Conservation (phyloP, 2,113 vertebrate genomes). For the Lonchura striata region DNA sequence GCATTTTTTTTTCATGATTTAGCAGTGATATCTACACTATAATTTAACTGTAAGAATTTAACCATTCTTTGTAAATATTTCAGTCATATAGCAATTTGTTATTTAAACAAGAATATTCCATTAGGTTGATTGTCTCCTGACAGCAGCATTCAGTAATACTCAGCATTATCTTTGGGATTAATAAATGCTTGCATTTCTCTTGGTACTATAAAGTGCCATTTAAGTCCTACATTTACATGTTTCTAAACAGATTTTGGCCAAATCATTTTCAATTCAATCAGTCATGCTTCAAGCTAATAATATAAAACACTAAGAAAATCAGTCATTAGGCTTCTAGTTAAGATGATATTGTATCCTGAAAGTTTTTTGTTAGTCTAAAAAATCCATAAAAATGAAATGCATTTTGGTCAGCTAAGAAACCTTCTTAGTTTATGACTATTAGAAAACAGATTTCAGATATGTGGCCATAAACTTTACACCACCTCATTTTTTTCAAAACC, state of each 20-base stretch:
- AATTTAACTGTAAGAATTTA: background rate
- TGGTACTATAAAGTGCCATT: background rate
- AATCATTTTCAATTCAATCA: conserved; percentile 10
- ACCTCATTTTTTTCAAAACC: background rate
- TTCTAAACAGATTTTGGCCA: background rate
- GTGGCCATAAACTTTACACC: background rate
- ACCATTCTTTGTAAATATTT: conserved; percentile 18
- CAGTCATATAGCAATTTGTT: background rate
- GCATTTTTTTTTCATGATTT: conserved; percentile 1
- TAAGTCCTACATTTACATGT: background rate
- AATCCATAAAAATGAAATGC: background rate
- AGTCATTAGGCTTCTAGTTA: background rate
- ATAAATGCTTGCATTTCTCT: background rate
- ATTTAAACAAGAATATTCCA: conserved; percentile 26
- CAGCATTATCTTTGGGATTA: background rate
- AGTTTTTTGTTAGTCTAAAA: background rate
- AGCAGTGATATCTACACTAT: background rate
- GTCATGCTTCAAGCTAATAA: background rate
- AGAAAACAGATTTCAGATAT: background rate
- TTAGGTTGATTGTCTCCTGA: conserved; percentile 1
- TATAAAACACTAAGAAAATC: background rate
- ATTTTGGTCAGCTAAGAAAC: background rate
- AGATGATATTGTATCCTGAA: background rate
- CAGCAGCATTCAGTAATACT: conserved; percentile 1
- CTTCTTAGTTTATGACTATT: background rate